Evolutionary conservation across 2,113 vertebrate species (phyloP), one percentile per base, ranked within the genome.

Genomic region (Falcunculus frontatus): DNA sequence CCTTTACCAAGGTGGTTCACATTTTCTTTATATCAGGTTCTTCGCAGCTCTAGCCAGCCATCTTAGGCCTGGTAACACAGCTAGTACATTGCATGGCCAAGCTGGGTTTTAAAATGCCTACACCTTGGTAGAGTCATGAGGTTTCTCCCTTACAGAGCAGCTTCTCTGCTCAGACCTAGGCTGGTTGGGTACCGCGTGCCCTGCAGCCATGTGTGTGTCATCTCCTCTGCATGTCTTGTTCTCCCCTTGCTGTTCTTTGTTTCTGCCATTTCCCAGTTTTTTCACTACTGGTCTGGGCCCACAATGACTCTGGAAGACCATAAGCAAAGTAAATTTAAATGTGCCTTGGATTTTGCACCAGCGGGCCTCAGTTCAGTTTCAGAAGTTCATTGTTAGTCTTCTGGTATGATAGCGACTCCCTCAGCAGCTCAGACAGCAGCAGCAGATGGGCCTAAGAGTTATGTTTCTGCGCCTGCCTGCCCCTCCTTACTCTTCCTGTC

Each of bases 371-470:
- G 83, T 69, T 87, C 86, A 47, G 90, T 80, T 90, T 95, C 69
- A 53, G 64, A 92, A 94, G 86, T 96, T 96, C 94, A 73, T 90
- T 95, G 82, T 87, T 87, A 90, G 67, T 59, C 93, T 96, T 96
- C 78, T 4, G 2, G 55, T 87, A 13, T 33, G 64, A 64, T 27
- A 81, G 25, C 3, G 7, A 69, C 73, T 96, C 94, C 88, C 90
- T 92, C 96, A 90, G 96, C 91, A 96, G 95, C 94, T 89, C 87
- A 89, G 93, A 82, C 84, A 93, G 78, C 90, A 90, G 94, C 92
- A 89, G 96, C 96, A 97, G 96, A 97, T 96, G 96, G 96, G 95
- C 80, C 86, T 87, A 84, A 84, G 92, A 94, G 80, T 96, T 96
- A 93, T 92, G 86, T 78, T 84, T 78, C 65, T 25, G 78, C 91